These are phyloP conservation scores for Sinocyclocheilus rhinocerous DNA, from an alignment of 2,113 vertebrate species.

Conservation along the genomic window DNA sequence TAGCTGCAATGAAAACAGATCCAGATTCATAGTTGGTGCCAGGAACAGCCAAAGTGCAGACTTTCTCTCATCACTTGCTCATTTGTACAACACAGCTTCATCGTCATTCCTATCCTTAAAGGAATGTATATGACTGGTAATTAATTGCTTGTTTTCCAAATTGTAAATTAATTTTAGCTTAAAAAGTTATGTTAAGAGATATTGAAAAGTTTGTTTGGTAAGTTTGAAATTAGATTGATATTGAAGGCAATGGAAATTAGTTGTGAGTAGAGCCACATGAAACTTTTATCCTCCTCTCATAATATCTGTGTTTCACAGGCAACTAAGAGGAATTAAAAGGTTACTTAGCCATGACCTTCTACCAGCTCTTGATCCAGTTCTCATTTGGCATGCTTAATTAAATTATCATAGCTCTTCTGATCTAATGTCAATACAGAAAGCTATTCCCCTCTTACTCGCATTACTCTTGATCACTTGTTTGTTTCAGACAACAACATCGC, in stretches of 20 bases:
- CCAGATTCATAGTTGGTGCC: constrained; percentile 76
- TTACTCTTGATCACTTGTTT: constrained; percentile 70
- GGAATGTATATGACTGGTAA: not conserved
- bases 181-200: not conserved
- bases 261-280: not conserved
- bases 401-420: constrained; percentile 56
- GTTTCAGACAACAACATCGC: constrained; percentile 52
- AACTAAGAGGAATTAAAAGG: constrained; percentile 41
- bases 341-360: constrained; percentile 43
- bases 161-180: not conserved
- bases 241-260: not conserved
- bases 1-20: constrained; percentile 80
- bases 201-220: not conserved
- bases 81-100: constrained; percentile 26
- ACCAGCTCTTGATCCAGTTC: constrained; percentile 43
- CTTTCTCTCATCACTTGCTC: constrained; percentile 58
- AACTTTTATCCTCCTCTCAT: constrained; percentile 20
- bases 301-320: constrained; percentile 47
- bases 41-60: constrained; percentile 70
- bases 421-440: constrained; percentile 62
- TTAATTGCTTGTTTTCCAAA: not conserved
- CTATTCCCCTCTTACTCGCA: constrained; percentile 59
- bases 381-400: constrained; percentile 56
- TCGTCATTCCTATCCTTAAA: not conserved
- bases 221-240: not conserved